Evolutionary conservation across 2,113 vertebrate genomes (phyloP), one percentile per base, ranked within the genome.

Genomic region (Todiramphus saurophagus): DNA sequence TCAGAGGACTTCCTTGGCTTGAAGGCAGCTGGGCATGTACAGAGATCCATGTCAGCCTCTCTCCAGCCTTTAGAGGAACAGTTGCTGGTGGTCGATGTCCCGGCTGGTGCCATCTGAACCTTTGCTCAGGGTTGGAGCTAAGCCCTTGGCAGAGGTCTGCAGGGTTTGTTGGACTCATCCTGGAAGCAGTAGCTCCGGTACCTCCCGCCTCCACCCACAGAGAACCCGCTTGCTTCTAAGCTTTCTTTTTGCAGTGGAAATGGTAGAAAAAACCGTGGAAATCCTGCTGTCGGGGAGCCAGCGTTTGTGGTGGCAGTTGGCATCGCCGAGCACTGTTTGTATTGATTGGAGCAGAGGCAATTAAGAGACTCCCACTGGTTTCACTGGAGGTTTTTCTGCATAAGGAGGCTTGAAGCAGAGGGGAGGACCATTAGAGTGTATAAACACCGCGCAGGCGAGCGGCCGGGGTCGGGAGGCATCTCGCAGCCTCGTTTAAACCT

Each of bases 371-470:
- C 96, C 95, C 73, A 90, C 88, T 94, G 96, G 92, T 96, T 89
- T 82, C 90, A 31, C 73, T 60, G 86, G 92, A 87, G 92, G 37
- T 41, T 80, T 75, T 77, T 7, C 76, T 75, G 35, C 48, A 11
- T 82, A 87, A 96, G 95, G 96, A 97, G 90, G 89, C 95, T 95
- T 74, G 90, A 87, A 94, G 92, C 96, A 41, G 92, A 94, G 83
- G 90, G 92, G 77, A 93, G 62, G 77, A 60, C 73, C 69, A 79
- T 96, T 87, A 87, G 25, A 10, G 76, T 1, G 4, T 11, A 7
- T 84, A 92, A 96, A 93, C 94, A 82, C 24, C 0, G 11, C 2
- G 13, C 94, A 63, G 88, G 43, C 28, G 1, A 8, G 75, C 21
- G 30, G 30, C 35, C 90, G 78, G 72, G 90, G 35, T 88, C 87